A percentile compares a stretch with the other conserved stretches of the same genome.
phyloP scores from a whole-genome alignment of 2,888 invertebrate species.

The Xanthia icteritia region DNA sequence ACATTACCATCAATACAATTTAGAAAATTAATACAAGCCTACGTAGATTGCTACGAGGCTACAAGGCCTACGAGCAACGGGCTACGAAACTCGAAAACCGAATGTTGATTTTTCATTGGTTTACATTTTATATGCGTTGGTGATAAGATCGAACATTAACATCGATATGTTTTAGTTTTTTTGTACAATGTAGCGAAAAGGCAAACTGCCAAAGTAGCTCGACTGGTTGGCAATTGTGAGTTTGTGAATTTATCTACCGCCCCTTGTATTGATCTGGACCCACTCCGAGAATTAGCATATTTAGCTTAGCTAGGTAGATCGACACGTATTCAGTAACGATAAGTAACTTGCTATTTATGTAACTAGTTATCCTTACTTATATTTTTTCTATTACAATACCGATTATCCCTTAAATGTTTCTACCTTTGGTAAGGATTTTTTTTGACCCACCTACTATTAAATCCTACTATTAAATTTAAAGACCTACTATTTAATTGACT shows the following conservation, averaged over 20 bases:
- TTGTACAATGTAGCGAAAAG: not conserved
- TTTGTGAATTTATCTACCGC: constrained; percentile 18
- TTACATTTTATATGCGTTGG: not conserved
- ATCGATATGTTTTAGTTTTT: not conserved
- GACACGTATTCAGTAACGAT: not conserved
- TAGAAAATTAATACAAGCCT: no score
- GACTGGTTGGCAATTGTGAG: not conserved
- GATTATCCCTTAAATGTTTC: no score
- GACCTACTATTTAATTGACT: no score
- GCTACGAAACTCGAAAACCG: no score
- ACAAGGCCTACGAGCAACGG: no score
- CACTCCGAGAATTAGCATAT: constrained; percentile 29
- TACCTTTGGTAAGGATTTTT: no score
- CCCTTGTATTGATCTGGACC: constrained; percentile 37
- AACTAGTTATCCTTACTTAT: not conserved
- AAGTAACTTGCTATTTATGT: not conserved
- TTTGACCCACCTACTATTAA: no score
- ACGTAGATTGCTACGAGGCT: no score
- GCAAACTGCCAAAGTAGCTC: not conserved
- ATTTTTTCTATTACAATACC: not conserved
- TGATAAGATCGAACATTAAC: not conserved
- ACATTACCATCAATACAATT: not conserved
- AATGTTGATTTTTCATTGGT: no score
- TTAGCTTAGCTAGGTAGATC: not conserved
- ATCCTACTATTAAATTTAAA: no score